A percentile compares a stretch with the other conserved stretches of the same genome.
Evolutionary conservation across 2,888 invertebrate species (phyloP).

Genomic region (Morpho helenor): DNA sequence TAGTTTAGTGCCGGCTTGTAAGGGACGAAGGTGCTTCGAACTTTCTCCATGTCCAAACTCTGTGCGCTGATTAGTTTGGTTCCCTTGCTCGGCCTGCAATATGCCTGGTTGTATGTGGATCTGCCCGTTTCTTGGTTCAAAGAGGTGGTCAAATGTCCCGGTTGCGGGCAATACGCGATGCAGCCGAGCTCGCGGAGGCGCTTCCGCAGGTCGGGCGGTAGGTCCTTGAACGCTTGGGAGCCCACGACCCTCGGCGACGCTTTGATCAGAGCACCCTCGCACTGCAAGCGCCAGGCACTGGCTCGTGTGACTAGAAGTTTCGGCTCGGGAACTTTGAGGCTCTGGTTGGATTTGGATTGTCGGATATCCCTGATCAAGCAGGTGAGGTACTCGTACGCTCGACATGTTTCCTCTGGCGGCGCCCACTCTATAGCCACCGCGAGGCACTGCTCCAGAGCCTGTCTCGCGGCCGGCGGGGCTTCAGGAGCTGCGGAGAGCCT

Average conservation of each 20-base stretch:
- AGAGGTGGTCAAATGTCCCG: constrained; percentile 29
- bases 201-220: constrained; percentile 20
- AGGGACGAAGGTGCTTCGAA: constrained; percentile 57
- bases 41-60: constrained; percentile 53
- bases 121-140: constrained; percentile 37
- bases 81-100: constrained; percentile 30
- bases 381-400: constrained; percentile 82
- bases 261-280: constrained; percentile 55
- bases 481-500: constrained; percentile 73
- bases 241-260: too few species aligned
- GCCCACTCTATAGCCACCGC: constrained; percentile 88
- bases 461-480: constrained; percentile 39
- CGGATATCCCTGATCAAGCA: constrained; percentile 39
- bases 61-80: constrained; percentile 31
- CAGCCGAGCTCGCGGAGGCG: background rate
- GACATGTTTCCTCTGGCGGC: constrained; percentile 90
- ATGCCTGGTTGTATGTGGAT: constrained; percentile 28
- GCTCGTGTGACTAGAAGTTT: constrained; percentile 40
- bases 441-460: constrained; percentile 86
- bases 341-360: constrained; percentile 40
- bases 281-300: constrained; percentile 47
- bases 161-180: constrained; percentile 37
- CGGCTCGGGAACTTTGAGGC: constrained; percentile 29
- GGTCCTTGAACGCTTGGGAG: constrained; percentile 55
- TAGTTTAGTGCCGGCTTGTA: constrained; percentile 44